These are phyloP conservation scores for Otis tarda DNA, from an alignment of 2,113 vertebrate species.

Conservation along the genomic window DNA sequence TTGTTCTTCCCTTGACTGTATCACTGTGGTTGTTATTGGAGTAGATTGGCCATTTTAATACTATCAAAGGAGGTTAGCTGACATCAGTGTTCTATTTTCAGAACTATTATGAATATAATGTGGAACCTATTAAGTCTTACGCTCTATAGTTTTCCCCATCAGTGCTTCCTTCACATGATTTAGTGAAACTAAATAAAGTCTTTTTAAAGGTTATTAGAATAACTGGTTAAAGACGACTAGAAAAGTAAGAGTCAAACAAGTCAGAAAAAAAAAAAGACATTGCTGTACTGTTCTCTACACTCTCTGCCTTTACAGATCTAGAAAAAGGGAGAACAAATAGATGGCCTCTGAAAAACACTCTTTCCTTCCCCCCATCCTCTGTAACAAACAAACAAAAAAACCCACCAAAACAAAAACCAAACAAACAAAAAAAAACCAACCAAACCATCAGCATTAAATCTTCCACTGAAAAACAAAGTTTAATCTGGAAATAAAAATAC, in stretches of 20 bases:
- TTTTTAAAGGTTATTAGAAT: not conserved
- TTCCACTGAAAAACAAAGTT: not conserved
- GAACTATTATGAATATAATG: not conserved
- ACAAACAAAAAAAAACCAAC: not conserved
- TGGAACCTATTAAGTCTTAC: not conserved
- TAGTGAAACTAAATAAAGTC: not conserved
- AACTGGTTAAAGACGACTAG: not conserved
- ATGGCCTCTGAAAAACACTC: not conserved
- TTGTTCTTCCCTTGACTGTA: not conserved
- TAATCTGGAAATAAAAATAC: not conserved
- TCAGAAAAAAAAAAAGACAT: not conserved
- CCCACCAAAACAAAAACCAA: no score
- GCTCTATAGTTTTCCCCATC: not conserved
- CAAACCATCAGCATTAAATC: not conserved
- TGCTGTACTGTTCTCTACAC: not conserved
- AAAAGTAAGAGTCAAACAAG: not conserved
- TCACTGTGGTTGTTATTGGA: not conserved
- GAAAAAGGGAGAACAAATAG: not conserved
- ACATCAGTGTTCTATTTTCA: not conserved
- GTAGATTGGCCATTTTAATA: not conserved
- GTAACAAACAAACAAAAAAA: no score
- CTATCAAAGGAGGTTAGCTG: no score
- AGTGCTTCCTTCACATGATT: not conserved
- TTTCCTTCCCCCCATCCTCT: fast-evolving
- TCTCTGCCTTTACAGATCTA: not conserved